Evolutionary conservation across 2,113 vertebrate species (phyloP).

Genomic region (Esox niger): DNA sequence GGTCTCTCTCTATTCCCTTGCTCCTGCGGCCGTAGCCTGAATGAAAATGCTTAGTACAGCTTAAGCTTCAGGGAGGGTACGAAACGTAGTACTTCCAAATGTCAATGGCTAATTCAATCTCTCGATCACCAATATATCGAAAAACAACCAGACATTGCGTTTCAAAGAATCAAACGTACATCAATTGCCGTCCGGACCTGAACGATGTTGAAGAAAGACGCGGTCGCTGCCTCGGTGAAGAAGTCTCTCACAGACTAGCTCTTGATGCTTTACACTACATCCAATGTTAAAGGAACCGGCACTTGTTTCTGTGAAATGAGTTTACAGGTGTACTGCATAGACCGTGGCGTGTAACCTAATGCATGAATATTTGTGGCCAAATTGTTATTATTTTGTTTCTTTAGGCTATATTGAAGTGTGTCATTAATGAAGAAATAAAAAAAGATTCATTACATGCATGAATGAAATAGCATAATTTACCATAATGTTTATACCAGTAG

Average conservation of each 20-base stretch:
- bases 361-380: no score
- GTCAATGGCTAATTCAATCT: neutral
- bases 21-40: neutral
- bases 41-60: slow-evolving; percentile 24
- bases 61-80: slow-evolving; percentile 2
- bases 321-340: neutral
- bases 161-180: neutral
- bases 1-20: neutral
- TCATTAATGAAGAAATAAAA: no score
- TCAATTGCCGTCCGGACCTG: neutral
- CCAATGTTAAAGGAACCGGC: neutral
- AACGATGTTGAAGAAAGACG: neutral
- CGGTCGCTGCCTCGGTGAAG: neutral
- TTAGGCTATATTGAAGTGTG: no score
- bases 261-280: neutral
- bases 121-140: neutral
- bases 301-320: neutral
- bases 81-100: neutral
- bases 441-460: no score
- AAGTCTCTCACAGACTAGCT: neutral
- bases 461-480: no score
- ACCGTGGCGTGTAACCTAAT: no score
- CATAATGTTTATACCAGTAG: no score
- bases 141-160: neutral
- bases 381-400: no score